Evolutionary conservation across 1,140 invertebrate genomes (phyloP).

Genomic region (Drosophila bocqueti): DNA sequence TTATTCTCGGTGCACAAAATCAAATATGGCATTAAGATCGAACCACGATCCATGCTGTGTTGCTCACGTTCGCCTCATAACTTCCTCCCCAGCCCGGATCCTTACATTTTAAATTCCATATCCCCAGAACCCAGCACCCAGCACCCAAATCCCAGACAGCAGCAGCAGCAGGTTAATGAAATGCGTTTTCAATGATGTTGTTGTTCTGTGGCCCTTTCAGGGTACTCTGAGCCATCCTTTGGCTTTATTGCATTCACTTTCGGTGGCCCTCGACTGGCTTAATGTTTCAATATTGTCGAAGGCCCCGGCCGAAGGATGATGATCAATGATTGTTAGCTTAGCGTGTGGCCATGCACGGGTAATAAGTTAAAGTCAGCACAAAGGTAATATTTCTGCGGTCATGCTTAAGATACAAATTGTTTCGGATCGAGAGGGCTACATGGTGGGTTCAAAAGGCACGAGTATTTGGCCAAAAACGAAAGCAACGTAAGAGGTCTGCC

Average conservation of each 20-base stretch:
- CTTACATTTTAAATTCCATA: constrained; percentile 5
- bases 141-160: constrained; percentile 30
- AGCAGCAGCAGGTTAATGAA: constrained; percentile 77
- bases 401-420: constrained; percentile 66
- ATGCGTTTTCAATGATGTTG: constrained; percentile 78
- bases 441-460: constrained; percentile 21
- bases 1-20: constrained; percentile 22
- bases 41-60: constrained; percentile 55
- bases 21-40: constrained; percentile 56
- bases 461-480: constrained; percentile 28
- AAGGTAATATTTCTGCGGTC: constrained; percentile 49
- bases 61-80: constrained; percentile 50
- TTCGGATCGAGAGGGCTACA: constrained; percentile 18
- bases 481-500: constrained; percentile 30
- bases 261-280: constrained; percentile 33
- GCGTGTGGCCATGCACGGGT: constrained; percentile 69
- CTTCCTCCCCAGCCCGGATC: constrained; percentile 22
- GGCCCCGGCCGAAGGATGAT: constrained; percentile 53
- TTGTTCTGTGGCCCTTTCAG: constrained; percentile 33
- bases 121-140: constrained; percentile 5
- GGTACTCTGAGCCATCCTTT: constrained; percentile 28
- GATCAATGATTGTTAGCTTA: constrained; percentile 79
- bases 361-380: constrained; percentile 58
- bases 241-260: constrained; percentile 33
- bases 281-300: constrained; percentile 78